Percentiles rank a stretch among this genome's conserved stretches.
phyloP scores from a whole-genome alignment of 2,113 vertebrate species.

The Fulica atra region DNA sequence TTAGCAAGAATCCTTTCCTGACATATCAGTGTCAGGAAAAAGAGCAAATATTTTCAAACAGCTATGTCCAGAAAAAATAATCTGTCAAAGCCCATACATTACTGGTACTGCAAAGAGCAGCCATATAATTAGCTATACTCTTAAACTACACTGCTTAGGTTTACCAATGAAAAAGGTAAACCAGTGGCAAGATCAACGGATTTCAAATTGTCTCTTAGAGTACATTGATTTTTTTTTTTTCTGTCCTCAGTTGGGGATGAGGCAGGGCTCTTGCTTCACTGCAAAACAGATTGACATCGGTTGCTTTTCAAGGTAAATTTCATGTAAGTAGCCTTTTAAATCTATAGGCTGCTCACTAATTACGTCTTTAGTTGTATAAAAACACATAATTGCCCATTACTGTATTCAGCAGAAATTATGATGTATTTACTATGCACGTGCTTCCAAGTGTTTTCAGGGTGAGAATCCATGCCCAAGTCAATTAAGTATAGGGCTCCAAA shows the following conservation, averaged over 20 bases:
- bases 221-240: not conserved
- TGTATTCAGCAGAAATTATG: conserved; percentile 1
- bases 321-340: conserved; percentile 17
- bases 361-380: conserved; percentile 1
- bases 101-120: not conserved
- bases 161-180: not conserved
- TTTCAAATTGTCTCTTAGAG: not conserved
- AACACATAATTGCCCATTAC: conserved; percentile 3
- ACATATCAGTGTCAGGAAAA: not conserved
- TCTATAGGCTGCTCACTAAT: conserved; percentile 4
- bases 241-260: not conserved
- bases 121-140: not conserved
- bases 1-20: not conserved
- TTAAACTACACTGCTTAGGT: not conserved
- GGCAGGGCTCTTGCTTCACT: not conserved
- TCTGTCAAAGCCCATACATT: not conserved
- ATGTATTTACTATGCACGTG: conserved; percentile 41
- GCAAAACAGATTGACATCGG: not conserved
- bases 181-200: not conserved
- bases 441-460: conserved; percentile 29
- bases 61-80: not conserved
- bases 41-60: not conserved
- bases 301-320: conserved; percentile 5
- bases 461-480: conserved; percentile 26
- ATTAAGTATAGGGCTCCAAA: conserved; percentile 28